phyloP scores from a whole-genome alignment of 2,797 vertebrate genomes.

The Eulemur mongoz region DNA sequence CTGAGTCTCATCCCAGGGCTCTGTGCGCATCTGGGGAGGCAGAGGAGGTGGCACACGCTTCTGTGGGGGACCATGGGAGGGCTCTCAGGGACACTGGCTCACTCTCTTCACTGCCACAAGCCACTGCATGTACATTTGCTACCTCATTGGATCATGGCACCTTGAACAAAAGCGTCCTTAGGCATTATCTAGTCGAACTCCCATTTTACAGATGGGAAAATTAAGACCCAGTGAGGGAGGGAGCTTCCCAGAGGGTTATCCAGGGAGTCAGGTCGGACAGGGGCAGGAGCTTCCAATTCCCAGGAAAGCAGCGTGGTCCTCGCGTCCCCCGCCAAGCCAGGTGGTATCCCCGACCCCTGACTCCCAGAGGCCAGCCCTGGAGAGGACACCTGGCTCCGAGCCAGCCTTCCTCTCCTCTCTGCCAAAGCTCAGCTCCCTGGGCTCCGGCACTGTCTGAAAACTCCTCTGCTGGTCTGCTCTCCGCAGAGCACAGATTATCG shows the following conservation, averaged over 20 bases:
- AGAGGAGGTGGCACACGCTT: not conserved
- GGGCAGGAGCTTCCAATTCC: not conserved
- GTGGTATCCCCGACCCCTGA: not conserved
- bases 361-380: not conserved
- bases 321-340: not conserved
- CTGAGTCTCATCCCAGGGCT: not conserved
- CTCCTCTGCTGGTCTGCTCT: conserved; percentile 71
- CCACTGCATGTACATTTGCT: not conserved
- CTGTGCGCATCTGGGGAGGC: not conserved
- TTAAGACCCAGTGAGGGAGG: not conserved
- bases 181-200: not conserved
- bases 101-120: not conserved
- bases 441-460: conserved; percentile 55
- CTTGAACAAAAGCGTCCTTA: not conserved
- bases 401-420: not conserved
- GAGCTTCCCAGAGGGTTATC: not conserved
- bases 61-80: rapidly evolving
- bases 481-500: conserved; percentile 72
- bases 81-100: not conserved
- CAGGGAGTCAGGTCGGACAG: not conserved
- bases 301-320: not conserved
- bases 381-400: not conserved
- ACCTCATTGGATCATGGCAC: not conserved
- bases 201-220: conserved; percentile 40
- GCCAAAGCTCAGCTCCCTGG: conserved; percentile 29